Conservation (phyloP, 2,113 vertebrate genomes). For the Lepus americanus region DNA sequence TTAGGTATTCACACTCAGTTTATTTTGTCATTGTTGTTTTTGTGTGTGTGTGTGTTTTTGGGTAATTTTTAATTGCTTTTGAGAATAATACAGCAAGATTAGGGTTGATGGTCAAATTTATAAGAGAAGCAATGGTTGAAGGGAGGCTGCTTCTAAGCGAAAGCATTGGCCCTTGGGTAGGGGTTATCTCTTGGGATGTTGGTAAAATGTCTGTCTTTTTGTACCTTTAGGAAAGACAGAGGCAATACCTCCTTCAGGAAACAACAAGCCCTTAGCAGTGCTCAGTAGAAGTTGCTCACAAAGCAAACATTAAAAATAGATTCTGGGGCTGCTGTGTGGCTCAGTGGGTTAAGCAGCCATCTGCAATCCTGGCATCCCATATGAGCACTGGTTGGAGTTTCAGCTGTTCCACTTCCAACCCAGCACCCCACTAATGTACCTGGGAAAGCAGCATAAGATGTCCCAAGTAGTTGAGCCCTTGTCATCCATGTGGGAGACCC, state of each 20-base stretch:
- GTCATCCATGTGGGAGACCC: too few relatives aligned
- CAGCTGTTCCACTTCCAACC: too few relatives aligned
- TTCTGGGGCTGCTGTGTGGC: too few relatives aligned
- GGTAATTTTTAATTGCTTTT: constrained; percentile 46
- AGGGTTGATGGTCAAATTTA: not conserved
- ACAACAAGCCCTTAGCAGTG: not conserved
- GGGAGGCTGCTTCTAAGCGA: not conserved
- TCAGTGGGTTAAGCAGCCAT: too few relatives aligned
- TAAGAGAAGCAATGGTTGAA: not conserved
- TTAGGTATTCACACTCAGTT: not conserved
- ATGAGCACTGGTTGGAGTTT: too few relatives aligned
- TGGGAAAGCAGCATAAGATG: too few relatives aligned
- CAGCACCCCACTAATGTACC: too few relatives aligned
- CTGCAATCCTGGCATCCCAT: too few relatives aligned
- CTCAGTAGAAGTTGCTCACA: not conserved
- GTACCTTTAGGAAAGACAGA: not conserved
- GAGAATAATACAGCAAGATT: not conserved
- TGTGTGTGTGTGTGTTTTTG: not conserved
- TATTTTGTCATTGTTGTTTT: constrained; percentile 43
- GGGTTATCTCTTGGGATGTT: not conserved
- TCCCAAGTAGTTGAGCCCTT: too few relatives aligned
- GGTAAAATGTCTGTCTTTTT: not conserved
- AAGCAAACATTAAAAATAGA: not conserved
- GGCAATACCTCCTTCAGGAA: constrained; percentile 6
- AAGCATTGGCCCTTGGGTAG: not conserved